A percentile compares a stretch with the other conserved stretches of the same genome.
phyloP scores from a whole-genome alignment of 2,113 vertebrate genomes.

The Hippocampus guttulatus region DNA sequence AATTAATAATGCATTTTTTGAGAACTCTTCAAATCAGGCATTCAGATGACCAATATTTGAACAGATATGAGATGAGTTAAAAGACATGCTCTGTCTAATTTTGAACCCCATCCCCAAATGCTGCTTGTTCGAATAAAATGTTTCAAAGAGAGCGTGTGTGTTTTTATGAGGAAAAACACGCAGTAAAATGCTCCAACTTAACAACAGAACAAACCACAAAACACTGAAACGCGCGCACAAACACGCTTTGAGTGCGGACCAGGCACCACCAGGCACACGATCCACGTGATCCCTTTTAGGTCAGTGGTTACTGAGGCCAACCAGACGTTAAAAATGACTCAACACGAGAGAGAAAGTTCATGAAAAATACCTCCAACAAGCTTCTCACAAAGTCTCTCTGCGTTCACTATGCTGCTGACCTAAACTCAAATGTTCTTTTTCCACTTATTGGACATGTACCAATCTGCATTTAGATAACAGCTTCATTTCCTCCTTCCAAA shows the following conservation, averaged over 20 bases:
- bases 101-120: neutral
- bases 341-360: slow-evolving; percentile 29
- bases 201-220: neutral
- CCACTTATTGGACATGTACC: neutral
- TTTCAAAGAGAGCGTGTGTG: neutral
- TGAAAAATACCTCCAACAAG: slow-evolving; percentile 10
- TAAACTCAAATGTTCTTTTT: neutral
- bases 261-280: slow-evolving; percentile 44
- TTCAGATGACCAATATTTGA: slow-evolving; percentile 19
- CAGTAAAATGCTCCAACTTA: neutral
- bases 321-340: slow-evolving; percentile 44
- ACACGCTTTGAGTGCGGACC: slow-evolving; percentile 10
- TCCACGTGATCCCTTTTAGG: slow-evolving; percentile 20
- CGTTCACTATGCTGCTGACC: neutral
- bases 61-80: slow-evolving; percentile 21
- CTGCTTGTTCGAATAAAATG: neutral
- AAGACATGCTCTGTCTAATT: neutral
- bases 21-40: no score
- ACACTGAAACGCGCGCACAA: slow-evolving; percentile 9
- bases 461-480: neutral
- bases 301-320: slow-evolving; percentile 21
- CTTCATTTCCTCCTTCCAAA: no score
- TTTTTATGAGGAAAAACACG: neutral
- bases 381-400: neutral
- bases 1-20: slow-evolving; percentile 7